Percentiles rank a stretch among this genome's conserved stretches.
phyloP scores from a whole-genome alignment of 2,888 invertebrate species.

The Cantharis nigra region DNA sequence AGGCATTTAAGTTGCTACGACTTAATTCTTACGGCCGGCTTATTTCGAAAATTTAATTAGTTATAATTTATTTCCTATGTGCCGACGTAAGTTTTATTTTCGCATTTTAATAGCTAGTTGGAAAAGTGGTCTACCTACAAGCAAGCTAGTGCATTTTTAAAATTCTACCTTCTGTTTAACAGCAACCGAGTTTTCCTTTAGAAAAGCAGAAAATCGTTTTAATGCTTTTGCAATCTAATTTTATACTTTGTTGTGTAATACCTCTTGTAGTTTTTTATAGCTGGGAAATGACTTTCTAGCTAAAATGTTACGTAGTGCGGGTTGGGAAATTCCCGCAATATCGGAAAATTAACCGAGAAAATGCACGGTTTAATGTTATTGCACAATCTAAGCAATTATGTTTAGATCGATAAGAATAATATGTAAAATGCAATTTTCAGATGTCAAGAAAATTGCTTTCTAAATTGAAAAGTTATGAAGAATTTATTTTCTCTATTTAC shows the following conservation, averaged over 20 bases:
- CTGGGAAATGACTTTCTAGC: neutral
- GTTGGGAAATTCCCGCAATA: neutral
- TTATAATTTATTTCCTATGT: too few species aligned
- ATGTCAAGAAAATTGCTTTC: neutral
- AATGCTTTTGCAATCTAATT: neutral
- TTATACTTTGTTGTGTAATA: neutral
- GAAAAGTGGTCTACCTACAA: too few species aligned
- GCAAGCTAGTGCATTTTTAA: neutral
- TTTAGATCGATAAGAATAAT: neutral
- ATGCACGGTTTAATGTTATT: neutral
- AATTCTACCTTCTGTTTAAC: neutral
- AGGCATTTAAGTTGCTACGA: too few species aligned
- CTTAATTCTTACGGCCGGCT: too few species aligned
- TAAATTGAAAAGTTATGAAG: neutral
- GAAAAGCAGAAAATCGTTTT: neutral
- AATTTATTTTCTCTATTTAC: neutral
- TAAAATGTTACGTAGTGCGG: neutral
- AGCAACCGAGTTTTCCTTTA: neutral
- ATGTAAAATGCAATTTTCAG: neutral
- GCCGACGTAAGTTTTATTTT: too few species aligned
- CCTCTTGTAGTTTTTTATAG: neutral
- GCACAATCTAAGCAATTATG: neutral
- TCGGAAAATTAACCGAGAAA: neutral
- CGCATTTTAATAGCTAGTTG: too few species aligned
- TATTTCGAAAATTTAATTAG: too few species aligned